A percentile compares a stretch with the other conserved stretches of the same genome.
Evolutionary conservation across 2,113 vertebrate genomes (phyloP).

Genomic region (Cathartes aura): DNA sequence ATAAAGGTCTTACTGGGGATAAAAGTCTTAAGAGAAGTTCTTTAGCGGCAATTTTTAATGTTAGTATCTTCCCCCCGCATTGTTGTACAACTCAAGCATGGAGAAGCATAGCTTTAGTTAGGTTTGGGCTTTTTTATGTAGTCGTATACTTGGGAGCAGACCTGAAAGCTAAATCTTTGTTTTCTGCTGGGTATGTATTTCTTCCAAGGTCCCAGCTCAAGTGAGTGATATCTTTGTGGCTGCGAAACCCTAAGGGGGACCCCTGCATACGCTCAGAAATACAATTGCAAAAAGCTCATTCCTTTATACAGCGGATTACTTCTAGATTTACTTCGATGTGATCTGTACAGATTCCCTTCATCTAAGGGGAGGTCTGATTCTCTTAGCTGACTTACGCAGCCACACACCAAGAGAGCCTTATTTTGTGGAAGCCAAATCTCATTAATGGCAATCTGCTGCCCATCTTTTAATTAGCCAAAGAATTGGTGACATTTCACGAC

Average conservation of each 20-base stretch:
- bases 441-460: conserved; percentile 69
- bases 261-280: conserved; percentile 81
- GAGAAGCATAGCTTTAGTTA: not conserved
- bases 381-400: conserved; percentile 85
- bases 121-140: not conserved
- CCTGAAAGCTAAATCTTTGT: conserved; percentile 25
- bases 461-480: conserved; percentile 68
- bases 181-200: not conserved
- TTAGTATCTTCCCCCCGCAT: not conserved
- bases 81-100: not conserved
- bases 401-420: conserved; percentile 76
- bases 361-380: conserved; percentile 89
- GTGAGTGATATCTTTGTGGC: conserved; percentile 27
- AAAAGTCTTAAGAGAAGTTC: conserved; percentile 33
- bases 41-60: conserved; percentile 4
- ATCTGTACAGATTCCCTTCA: conserved; percentile 82
- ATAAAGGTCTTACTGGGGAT: conserved; percentile 45
- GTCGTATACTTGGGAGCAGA: not conserved
- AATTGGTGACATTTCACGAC: conserved; percentile 39
- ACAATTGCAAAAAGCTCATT: conserved; percentile 84
- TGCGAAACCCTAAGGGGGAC: conserved; percentile 76
- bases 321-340: conserved; percentile 86
- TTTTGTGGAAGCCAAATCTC: conserved; percentile 65
- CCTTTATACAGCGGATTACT: conserved; percentile 86
- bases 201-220: conserved; percentile 24